Evolutionary conservation across 2,113 vertebrate species (phyloP), one percentile per base, ranked within the genome.

Genomic region (Motacilla alba): DNA sequence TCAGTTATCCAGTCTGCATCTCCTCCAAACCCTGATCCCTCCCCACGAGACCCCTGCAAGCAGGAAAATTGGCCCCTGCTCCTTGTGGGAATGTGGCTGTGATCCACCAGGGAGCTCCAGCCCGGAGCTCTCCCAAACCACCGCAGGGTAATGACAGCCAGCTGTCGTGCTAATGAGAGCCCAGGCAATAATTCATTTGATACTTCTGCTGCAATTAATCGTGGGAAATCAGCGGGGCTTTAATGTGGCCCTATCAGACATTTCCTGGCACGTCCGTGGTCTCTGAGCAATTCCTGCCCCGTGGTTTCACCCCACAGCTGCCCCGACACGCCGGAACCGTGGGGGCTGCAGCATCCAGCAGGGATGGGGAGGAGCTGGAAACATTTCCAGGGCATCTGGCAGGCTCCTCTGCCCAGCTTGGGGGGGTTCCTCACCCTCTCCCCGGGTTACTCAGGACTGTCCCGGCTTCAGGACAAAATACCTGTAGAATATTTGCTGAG

Each of bases 121-220:
- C 81, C 64, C 77, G 19, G 58, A 86, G 67, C 70, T 84, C 87
- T 80, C 91, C 87, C 92, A 46, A 92, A 47, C 62, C 80, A 37
- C n/a, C 75, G 43, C 2, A 3, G 69, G 20, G 90, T 90, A 86
- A 30, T 72, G 94, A 77, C 93, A 90, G 93, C 35, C 83, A 94
- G 94, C 96, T 96, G 94, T 37, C 60, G 89, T 6, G 37, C 39
- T 83, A 90, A 87, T 44, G 90, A 89, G 75, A 94, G 79, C 67
- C 91, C 93, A 58, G 75, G 88, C 94, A 91, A 87, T 93, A 95
- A 97, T 92, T 95, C 77, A 93, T 82, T 77, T 81, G 58, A 80
- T 92, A 79, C 35, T 69, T 79, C 43, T 81, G 49, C 86, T 55
- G 79, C 87, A 93, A 87, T 95, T 93, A 90, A 93, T 92, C 52